phyloP scores from a whole-genome alignment of 2,888 invertebrate species.

The Stenodera caucasica region DNA sequence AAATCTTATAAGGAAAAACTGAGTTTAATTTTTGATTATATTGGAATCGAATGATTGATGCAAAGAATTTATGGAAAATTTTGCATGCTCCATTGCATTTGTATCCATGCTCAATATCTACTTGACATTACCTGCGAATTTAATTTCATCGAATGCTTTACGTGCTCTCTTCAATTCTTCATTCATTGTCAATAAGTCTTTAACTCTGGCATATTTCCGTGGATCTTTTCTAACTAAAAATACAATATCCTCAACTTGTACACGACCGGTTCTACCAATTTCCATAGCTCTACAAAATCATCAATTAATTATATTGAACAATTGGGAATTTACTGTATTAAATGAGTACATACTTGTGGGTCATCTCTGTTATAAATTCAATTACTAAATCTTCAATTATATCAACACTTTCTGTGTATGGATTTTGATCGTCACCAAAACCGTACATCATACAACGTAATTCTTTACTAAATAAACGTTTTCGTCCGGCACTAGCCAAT shows the following conservation, averaged over 20 bases:
- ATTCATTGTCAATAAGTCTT: slow-evolving; percentile 96
- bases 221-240: slow-evolving; percentile 94
- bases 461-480: slow-evolving; percentile 88
- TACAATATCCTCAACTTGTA: slow-evolving; percentile 98
- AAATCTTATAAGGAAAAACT: background rate
- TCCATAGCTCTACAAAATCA: slow-evolving; percentile 81
- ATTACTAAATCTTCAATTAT: slow-evolving; percentile 96
- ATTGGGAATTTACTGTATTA: background rate
- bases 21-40: too few relatives aligned
- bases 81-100: background rate
- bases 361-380: slow-evolving; percentile 95
- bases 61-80: background rate
- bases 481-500: slow-evolving; percentile 64
- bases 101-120: slow-evolving; percentile 11
- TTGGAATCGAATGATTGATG: too few relatives aligned
- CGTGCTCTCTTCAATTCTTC: slow-evolving; percentile 98
- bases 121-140: slow-evolving; percentile 80
- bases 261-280: slow-evolving; percentile 92
- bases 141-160: slow-evolving; percentile 99
- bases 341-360: slow-evolving; percentile 66
- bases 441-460: slow-evolving; percentile 99
- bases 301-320: background rate
- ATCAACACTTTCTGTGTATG: slow-evolving; percentile 98
- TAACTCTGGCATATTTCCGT: slow-evolving; percentile 95
- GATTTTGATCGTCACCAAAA: slow-evolving; percentile 99